These are phyloP conservation scores for Syrphus vitripennis DNA, from an alignment of 2,888 invertebrate genomes.

Conservation along the genomic window DNA sequence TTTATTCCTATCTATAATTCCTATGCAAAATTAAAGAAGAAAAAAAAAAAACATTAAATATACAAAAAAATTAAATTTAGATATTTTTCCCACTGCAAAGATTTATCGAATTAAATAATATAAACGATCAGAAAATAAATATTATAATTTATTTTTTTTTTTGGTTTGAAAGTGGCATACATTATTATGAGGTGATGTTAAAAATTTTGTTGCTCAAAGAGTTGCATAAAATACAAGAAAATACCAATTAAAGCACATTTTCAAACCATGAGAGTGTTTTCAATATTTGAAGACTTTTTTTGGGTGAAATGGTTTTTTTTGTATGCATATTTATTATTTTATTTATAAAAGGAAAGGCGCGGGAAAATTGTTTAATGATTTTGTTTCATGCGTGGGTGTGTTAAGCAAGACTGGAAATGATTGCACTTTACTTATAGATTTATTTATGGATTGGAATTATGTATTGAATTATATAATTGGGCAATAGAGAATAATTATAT, in stretches of 20 bases:
- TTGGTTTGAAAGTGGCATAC: conserved; percentile 12
- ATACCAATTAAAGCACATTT: background rate
- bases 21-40: conserved; percentile 52
- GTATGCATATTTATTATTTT: background rate
- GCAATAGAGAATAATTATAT: conserved; percentile 29
- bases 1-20: conserved; percentile 43
- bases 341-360: background rate
- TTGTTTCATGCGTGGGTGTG: conserved; percentile 1
- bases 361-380: background rate
- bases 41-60: conserved; percentile 28
- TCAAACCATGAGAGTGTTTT: background rate
- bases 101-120: conserved; percentile 42
- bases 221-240: conserved; percentile 1
- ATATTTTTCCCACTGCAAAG: conserved; percentile 58
- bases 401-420: conserved; percentile 21
- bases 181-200: conserved; percentile 37
- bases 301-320: conserved; percentile 6
- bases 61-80: conserved; percentile 68
- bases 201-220: background rate
- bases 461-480: conserved; percentile 52
- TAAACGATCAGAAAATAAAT: conserved; percentile 26
- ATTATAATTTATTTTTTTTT: conserved; percentile 14
- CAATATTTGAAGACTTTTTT: conserved; percentile 17
- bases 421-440: conserved; percentile 38
- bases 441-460: conserved; percentile 42